Evolutionary conservation across 2,113 vertebrate genomes (phyloP), one percentile per base, ranked within the genome.

Genomic region (Dasyprocta punctata): DNA sequence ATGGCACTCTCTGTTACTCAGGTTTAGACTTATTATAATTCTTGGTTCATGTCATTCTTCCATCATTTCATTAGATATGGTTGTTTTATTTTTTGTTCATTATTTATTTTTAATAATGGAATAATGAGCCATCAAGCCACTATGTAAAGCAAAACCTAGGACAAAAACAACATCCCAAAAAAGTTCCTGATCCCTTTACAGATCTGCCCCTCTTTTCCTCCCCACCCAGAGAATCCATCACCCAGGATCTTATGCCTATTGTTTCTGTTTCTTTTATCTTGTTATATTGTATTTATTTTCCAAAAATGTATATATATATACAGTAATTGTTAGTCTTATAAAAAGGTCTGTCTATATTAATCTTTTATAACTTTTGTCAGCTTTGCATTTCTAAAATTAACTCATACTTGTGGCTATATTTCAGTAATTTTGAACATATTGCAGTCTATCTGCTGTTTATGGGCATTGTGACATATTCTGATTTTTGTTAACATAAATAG

Each of bases 81-180:
- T 1, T 13, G 56, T 12, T 61, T 56, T 22, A 65, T 95, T 36
- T 65, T 92, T 93, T 89, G 16, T 36, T 75, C 49, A 67, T 78
- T 90, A 75, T 12, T 92, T 92, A 71, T 69, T 94, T 95, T 65
- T 77, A 95, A 91, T 36, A 58, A 38, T 60, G 12, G 5, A 94
- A 75, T 90, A 84, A 80, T 80, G 49, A 73, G 16, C 49, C 54
- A 75, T 22, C 67, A 95, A 75, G 19, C 3, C 58, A 89, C 49
- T 84, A n/a, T 58, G 12, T 44, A 44, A 93, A 93, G 52, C 47
- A 86, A 92, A 93, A 92, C 7, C 80, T 86, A 75, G n/a, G 17
- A 33, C 52, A 52, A 56, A 58, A n/a, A 49, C 17, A 86, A 44
- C 4, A 80, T 30, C 4, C 54, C 65, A 26, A 28, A 16, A 78